Evolutionary conservation across 2,888 invertebrate species (phyloP).

Genomic region (Germaria angustata): DNA sequence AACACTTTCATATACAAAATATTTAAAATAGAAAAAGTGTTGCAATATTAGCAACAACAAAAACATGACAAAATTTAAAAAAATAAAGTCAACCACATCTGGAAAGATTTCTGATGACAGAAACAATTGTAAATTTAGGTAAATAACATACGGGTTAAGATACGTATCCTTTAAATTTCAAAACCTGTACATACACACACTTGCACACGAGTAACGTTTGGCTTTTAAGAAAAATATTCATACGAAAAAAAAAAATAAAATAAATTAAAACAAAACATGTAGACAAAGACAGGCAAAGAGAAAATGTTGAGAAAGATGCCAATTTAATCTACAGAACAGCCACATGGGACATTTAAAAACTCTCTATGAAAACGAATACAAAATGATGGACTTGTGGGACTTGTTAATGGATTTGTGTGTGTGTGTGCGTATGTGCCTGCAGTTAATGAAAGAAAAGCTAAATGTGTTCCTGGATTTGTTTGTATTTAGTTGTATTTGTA

Average conservation of each 20-base stretch:
- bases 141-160: constrained; percentile 49
- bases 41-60: not conserved
- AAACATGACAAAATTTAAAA: not conserved
- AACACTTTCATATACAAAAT: not conserved
- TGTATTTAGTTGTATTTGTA: not conserved
- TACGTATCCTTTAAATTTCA: constrained; percentile 27
- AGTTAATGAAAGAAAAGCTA: not conserved
- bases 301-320: constrained; percentile 73
- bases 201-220: not conserved
- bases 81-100: constrained; percentile 27
- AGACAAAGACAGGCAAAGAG: constrained; percentile 58
- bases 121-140: constrained; percentile 51
- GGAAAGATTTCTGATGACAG: constrained; percentile 44
- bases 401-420: not conserved
- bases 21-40: constrained; percentile 10
- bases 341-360: constrained; percentile 76
- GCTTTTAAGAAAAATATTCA: constrained; percentile 33
- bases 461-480: not conserved
- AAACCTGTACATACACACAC: not conserved
- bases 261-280: constrained; percentile 47
- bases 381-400: constrained; percentile 59
- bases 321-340: constrained; percentile 77
- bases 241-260: constrained; percentile 16
- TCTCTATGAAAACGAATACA: constrained; percentile 56
- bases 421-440: not conserved